Evolutionary conservation across 2,113 vertebrate genomes (phyloP).

Genomic region (Origma solitaria): DNA sequence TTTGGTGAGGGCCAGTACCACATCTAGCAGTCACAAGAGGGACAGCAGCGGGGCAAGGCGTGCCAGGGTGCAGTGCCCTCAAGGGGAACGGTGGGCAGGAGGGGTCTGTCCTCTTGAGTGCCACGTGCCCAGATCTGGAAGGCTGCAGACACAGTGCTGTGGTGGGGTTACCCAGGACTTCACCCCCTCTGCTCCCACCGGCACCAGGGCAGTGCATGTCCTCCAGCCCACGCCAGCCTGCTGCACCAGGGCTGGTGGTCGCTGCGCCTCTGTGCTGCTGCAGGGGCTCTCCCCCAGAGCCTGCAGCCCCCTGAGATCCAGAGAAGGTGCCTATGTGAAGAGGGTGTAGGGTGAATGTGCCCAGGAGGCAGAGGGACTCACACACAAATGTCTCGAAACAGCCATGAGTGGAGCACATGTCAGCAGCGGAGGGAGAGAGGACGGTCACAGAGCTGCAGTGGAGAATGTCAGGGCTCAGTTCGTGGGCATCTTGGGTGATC

Average conservation of each 20-base stretch:
- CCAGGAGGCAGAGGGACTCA: neutral
- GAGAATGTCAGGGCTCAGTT: neutral
- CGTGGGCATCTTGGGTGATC: neutral
- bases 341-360: fast-evolving
- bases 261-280: neutral
- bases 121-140: fast-evolving
- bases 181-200: neutral
- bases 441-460: neutral
- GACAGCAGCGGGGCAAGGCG: neutral
- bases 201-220: fast-evolving
- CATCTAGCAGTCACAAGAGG: neutral
- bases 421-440: neutral
- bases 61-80: neutral
- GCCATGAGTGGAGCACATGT: fast-evolving
- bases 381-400: neutral
- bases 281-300: fast-evolving
- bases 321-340: neutral
- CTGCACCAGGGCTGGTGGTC: neutral
- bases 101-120: neutral
- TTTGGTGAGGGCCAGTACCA: neutral
- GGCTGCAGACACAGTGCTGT: neutral
- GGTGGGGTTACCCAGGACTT: neutral
- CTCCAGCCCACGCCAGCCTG: neutral
- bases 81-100: fast-evolving
- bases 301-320: neutral